Evolutionary conservation across 2,888 invertebrate species (phyloP).

Genomic region (Sarcophaga subvicina): DNA sequence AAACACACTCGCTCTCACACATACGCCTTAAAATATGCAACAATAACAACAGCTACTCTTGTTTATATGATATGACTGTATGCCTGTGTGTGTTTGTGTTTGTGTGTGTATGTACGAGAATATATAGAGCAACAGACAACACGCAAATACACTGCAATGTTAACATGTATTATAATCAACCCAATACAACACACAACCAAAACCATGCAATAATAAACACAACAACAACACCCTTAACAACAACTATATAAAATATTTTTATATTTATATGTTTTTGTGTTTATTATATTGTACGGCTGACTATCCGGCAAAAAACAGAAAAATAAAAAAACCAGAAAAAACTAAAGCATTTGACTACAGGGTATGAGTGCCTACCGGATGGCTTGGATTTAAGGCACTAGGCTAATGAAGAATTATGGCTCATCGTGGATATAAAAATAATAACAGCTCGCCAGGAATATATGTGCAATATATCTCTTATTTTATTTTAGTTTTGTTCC

Average conservation of each 20-base stretch:
- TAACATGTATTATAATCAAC: slow-evolving; percentile 56
- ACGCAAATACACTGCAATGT: slow-evolving; percentile 66
- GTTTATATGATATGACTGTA: not conserved
- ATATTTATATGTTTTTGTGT: not conserved
- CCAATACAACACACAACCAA: slow-evolving; percentile 32
- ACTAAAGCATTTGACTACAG: not conserved
- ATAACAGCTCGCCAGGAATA: slow-evolving; percentile 40
- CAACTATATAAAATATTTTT: not conserved
- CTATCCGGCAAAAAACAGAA: not conserved
- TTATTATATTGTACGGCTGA: not conserved
- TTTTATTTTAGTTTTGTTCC: not conserved
- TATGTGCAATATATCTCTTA: not conserved
- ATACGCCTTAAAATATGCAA: not conserved
- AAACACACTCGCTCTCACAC: not conserved
- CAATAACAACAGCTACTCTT: not conserved
- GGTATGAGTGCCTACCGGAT: slow-evolving; percentile 35
- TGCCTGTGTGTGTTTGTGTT: not conserved
- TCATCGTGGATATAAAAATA: slow-evolving; percentile 68
- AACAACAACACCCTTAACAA: slow-evolving; percentile 45
- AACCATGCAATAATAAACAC: slow-evolving; percentile 32
- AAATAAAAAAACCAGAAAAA: not conserved
- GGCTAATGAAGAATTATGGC: slow-evolving; percentile 80
- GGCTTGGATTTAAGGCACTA: slow-evolving; percentile 75
- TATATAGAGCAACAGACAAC: slow-evolving; percentile 65
- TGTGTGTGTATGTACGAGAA: not conserved